These are phyloP conservation scores for Panagrolaimus sp. DNA, from an alignment of 1,140 invertebrate species.

Conservation along the genomic window DNA sequence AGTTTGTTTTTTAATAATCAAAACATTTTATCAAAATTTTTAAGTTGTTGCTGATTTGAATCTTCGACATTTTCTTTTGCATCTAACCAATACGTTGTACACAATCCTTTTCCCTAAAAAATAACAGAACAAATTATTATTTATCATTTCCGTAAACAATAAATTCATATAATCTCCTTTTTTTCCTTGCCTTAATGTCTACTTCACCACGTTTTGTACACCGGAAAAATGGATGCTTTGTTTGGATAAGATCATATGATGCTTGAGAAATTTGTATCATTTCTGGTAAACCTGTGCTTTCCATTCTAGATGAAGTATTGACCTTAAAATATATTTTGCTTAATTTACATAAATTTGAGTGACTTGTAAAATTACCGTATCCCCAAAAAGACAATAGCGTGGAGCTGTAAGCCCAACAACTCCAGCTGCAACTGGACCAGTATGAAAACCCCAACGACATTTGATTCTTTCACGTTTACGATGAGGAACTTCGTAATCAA, in stretches of 20 bases:
- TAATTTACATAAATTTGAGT: conserved; percentile 14
- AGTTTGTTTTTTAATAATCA: too few species aligned
- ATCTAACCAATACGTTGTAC: conserved; percentile 45
- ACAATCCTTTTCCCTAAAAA: conserved; percentile 44
- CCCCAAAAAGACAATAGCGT: conserved; percentile 71
- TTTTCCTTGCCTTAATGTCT: conserved; percentile 47
- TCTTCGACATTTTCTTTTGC: conserved; percentile 6
- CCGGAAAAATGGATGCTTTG: conserved; percentile 42
- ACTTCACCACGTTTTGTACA: conserved; percentile 46
- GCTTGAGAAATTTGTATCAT: conserved; percentile 54
- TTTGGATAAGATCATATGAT: conserved; percentile 33
- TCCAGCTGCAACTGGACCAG: conserved; percentile 53
- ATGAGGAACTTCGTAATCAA: conserved; percentile 50
- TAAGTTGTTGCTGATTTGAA: too few species aligned
- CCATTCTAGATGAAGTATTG: conserved; percentile 84
- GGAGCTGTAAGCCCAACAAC: conserved; percentile 62
- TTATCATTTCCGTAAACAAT: conserved; percentile 13
- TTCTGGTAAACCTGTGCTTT: conserved; percentile 63
- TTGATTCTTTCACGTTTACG: conserved; percentile 36
- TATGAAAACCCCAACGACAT: conserved; percentile 58
- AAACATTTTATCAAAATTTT: too few species aligned
- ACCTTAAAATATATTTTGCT: conserved; percentile 31
- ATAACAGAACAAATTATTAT: too few species aligned
- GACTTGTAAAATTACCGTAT: conserved; percentile 69
- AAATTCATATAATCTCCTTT: too few species aligned